phyloP scores from a whole-genome alignment of 2,888 invertebrate genomes.

The Rhamphomyia laevipes region DNA sequence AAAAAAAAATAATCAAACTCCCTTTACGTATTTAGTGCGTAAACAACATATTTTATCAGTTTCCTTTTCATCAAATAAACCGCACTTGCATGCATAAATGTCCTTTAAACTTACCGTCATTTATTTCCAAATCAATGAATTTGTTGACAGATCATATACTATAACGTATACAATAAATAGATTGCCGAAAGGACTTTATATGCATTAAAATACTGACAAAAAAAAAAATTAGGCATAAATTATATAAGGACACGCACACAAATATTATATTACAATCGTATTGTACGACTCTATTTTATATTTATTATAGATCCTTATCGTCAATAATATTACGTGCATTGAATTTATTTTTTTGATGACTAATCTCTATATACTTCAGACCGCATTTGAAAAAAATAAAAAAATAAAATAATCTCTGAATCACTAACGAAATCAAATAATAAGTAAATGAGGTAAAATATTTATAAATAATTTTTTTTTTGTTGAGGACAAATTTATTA shows the following conservation, averaged over 20 bases:
- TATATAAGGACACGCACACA: neutral
- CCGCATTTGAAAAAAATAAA: no score
- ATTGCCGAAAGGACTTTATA: neutral
- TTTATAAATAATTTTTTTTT: no score
- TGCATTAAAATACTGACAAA: neutral
- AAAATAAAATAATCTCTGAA: neutral
- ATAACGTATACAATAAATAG: neutral
- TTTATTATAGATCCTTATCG: neutral
- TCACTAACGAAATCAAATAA: neutral
- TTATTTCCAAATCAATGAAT: neutral
- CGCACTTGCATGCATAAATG: neutral
- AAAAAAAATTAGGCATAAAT: neutral
- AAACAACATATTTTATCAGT: no score
- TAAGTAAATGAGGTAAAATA: no score
- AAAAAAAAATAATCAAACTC: no score
- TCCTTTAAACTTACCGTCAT: neutral
- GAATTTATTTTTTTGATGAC: neutral
- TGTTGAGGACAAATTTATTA: no score
- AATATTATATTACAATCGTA: neutral
- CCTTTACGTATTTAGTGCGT: no score
- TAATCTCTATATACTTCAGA: neutral
- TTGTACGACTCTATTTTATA: neutral
- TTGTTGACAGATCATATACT: neutral
- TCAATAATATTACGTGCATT: neutral
- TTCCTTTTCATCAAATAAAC: no score